These are phyloP conservation scores for Melinaea menophilus DNA, from an alignment of 2,888 invertebrate genomes.

Conservation along the genomic window DNA sequence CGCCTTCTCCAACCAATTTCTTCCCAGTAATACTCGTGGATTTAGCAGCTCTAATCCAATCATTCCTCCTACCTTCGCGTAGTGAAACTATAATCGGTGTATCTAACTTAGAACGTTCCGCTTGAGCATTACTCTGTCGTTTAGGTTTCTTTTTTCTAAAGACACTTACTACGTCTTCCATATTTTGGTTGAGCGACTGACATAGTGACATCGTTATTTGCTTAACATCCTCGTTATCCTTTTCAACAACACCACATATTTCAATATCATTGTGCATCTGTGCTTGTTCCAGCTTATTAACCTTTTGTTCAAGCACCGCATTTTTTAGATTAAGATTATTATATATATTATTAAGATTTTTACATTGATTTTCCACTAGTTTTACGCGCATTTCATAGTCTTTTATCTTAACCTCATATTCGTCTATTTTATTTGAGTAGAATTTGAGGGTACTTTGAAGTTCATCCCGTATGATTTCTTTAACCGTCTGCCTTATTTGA, in stretches of 20 bases:
- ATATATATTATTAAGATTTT: no score
- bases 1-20: not conserved
- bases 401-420: conserved; percentile 17
- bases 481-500: conserved; percentile 19
- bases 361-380: conserved; percentile 10
- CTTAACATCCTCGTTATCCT: conserved; percentile 7
- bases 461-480: conserved; percentile 18
- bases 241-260: conserved; percentile 15
- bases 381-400: conserved; percentile 15
- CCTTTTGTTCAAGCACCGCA: not conserved
- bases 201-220: conserved; percentile 5
- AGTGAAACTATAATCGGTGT: conserved; percentile 6
- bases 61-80: conserved; percentile 12
- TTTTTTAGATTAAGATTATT: conserved; percentile 8
- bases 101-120: not conserved
- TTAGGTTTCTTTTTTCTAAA: not conserved
- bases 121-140: not conserved
- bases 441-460: conserved; percentile 24
- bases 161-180: not conserved
- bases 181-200: not conserved
- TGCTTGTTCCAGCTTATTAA: conserved; percentile 9
- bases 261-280: conserved; percentile 16
- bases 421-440: conserved; percentile 28
- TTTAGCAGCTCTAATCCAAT: conserved; percentile 2
- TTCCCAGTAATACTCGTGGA: not conserved